phyloP scores from a whole-genome alignment of 2,113 vertebrate species.

The Hiodon alosoides region DNA sequence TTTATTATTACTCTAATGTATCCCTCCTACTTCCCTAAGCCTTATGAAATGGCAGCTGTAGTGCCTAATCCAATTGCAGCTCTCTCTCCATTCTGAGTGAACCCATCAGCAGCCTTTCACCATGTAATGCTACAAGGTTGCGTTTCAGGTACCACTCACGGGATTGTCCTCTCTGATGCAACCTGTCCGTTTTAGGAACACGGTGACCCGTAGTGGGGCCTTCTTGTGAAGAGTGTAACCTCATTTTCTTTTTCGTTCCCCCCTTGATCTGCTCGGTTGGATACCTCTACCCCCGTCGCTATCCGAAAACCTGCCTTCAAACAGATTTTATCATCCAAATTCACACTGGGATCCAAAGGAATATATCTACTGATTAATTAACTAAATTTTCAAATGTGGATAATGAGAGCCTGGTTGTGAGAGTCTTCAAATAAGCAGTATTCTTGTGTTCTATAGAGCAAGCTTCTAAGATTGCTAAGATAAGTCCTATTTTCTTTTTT shows the following conservation, averaged over 20 bases:
- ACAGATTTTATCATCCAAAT: slow-evolving; percentile 9
- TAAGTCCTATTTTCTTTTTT: not conserved
- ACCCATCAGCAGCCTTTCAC: too few species aligned
- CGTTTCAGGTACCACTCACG: too few species aligned
- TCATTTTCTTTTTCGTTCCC: slow-evolving; percentile 10
- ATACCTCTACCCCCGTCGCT: not conserved
- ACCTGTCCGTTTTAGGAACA: too few species aligned
- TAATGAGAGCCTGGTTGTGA: not conserved
- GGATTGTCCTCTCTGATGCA: too few species aligned
- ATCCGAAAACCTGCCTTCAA: not conserved
- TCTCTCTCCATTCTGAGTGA: too few species aligned
- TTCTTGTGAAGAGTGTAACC: not conserved
- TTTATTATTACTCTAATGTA: too few species aligned
- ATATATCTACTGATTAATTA: slow-evolving; percentile 6
- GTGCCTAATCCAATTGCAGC: too few species aligned
- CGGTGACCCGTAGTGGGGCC: too few species aligned
- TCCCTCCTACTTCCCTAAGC: too few species aligned
- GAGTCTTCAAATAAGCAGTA: not conserved
- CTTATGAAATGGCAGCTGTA: too few species aligned
- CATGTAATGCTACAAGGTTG: too few species aligned
- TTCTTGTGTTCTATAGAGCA: not conserved
- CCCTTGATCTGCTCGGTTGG: not conserved
- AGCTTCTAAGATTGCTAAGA: not conserved
- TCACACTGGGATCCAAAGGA: slow-evolving; percentile 3
- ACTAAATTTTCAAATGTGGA: not conserved